Base-by-base conservation (phyloP, 2,888 invertebrate genomes). In the Eueremaeus valkanovi region DNA sequence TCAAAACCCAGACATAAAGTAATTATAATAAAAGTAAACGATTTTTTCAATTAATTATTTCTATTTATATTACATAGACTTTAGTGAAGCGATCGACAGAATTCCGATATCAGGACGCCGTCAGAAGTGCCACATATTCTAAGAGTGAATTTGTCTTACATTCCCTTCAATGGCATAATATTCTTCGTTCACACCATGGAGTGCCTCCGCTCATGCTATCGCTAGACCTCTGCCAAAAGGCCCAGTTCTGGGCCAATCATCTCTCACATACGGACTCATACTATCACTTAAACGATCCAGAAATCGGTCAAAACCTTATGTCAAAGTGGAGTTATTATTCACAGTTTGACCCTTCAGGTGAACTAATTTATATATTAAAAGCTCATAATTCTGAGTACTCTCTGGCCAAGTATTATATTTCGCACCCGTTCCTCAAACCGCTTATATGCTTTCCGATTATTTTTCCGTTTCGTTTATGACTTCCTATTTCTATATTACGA, bases 201-300 rank as follows among this genome's bases (percentile, higher is more conserved):
- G 88, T 90, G 0, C 89, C 90, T 0, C 88, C 89, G 29, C 86
- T 92, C 72, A 88, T 87, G 72, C 89, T 92, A 87, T 90, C 89
- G 40, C 88, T 76, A 27, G 55, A 79, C 91, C 83, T 92, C 55
- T 92, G 92, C 82, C 88, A 90, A 82, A 88, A 90, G 82, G 91
- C 92, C 72, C 93, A 93, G 84, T 89, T 90, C 58, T 93, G 92
- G 92, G 93, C 92, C 8, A 92, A 93, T 83, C 90, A 92, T 81
- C 84, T 93, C 81, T 92, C 92, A 18, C 90, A 91, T 82, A 90
- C 90, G 5, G 90, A 91, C 82, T 88, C 88, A 80, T 91, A 92
- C 84, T 90, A 91, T 83, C 83, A 84, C 78, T 86, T 91, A 79
- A 89, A 89, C 82, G 90, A 91, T 83, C 87, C 88, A 72, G 89